Conservation (phyloP, 2,888 invertebrate genomes). For the Tribolium freemani region DNA sequence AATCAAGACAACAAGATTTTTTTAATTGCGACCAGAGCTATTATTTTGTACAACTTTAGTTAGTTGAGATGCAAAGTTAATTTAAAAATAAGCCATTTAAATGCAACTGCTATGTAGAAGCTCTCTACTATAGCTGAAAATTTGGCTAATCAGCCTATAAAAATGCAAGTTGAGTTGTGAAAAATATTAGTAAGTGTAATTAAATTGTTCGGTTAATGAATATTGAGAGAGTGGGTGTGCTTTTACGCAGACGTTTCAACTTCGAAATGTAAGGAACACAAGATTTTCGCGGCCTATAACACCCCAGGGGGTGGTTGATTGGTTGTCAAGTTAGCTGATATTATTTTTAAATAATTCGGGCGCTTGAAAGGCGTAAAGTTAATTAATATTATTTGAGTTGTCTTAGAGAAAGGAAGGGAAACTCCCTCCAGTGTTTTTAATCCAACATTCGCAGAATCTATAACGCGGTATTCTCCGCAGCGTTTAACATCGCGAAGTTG, state of each 20-base stretch:
- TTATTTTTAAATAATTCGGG: neutral
- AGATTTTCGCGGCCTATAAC: neutral
- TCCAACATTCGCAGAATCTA: conserved; percentile 23
- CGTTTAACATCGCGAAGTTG: conserved; percentile 21
- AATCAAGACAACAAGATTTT: neutral
- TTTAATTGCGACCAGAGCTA: too few species aligned
- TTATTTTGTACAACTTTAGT: too few species aligned
- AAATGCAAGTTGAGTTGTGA: neutral
- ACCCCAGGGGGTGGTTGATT: neutral
- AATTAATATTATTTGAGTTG: conserved; percentile 9
- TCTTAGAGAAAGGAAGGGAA: conserved; percentile 2
- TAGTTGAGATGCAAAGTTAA: neutral
- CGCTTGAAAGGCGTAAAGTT: neutral
- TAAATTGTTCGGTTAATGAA: neutral
- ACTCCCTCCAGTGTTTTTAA: conserved; percentile 22
- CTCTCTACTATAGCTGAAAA: neutral
- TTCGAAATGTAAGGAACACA: conserved; percentile 7
- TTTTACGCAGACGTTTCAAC: conserved; percentile 4
- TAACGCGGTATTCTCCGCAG: conserved; percentile 18
- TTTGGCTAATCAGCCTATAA: neutral
- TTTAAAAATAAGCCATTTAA: neutral
- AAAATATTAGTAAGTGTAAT: neutral
- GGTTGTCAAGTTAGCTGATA: neutral
- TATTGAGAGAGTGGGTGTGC: neutral
- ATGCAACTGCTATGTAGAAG: neutral